Evolutionary conservation across 2,797 vertebrate species (phyloP).

Genomic region (Spondyliosoma cantharus): DNA sequence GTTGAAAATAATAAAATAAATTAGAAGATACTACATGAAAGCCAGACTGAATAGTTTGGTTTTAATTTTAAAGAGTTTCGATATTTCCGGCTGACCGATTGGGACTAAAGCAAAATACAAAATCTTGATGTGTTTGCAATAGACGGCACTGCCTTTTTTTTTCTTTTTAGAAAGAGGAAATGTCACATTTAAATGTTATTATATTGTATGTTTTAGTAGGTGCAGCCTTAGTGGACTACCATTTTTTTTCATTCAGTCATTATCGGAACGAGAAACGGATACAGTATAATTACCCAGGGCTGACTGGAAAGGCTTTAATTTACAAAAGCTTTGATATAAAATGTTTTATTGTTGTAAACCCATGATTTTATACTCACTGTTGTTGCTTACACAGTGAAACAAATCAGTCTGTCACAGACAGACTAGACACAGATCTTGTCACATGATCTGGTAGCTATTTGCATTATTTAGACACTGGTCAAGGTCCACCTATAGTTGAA

Average conservation of each 20-base stretch:
- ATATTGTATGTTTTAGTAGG: neutral
- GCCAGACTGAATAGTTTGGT: too few species aligned
- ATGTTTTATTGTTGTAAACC: neutral
- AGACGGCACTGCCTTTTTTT: too few species aligned
- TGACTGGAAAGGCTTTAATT: neutral
- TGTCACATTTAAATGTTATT: neutral
- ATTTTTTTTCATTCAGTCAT: neutral
- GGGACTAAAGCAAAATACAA: neutral
- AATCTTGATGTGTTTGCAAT: neutral
- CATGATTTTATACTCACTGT: constrained; percentile 2
- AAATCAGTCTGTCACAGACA: neutral
- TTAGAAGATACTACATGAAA: too few species aligned
- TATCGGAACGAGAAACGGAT: neutral
- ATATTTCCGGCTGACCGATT: neutral
- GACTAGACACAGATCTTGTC: constrained; percentile 46
- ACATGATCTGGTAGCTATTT: constrained; percentile 44
- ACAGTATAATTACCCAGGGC: neutral
- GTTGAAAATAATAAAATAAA: too few species aligned
- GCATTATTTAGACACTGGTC: constrained; percentile 61
- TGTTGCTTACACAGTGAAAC: constrained; percentile 35
- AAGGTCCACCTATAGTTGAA: neutral
- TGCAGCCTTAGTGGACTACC: neutral
- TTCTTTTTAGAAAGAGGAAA: neutral
- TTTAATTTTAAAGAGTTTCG: too few species aligned
- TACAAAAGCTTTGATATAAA: neutral